These are phyloP conservation scores for Trachops cirrhosus DNA, from an alignment of 2,797 vertebrate genomes.

Conservation along the genomic window DNA sequence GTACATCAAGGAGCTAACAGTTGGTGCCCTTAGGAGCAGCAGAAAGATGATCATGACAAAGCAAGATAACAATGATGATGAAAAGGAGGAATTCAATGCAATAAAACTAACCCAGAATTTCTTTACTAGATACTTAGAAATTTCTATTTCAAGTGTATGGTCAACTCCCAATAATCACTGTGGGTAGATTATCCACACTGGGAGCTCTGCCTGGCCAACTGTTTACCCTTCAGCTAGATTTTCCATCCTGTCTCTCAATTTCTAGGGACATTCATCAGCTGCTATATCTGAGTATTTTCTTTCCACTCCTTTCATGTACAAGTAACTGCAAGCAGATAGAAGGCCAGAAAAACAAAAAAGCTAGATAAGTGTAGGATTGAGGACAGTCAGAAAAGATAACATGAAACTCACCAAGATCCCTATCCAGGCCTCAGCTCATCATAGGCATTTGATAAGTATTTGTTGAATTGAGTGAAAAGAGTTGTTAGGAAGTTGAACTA, in stretches of 20 bases:
- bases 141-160: not conserved
- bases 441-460: not conserved
- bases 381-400: not conserved
- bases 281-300: slow-evolving; percentile 44
- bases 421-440: not conserved
- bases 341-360: not conserved
- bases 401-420: not conserved
- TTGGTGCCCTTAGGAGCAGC: not conserved
- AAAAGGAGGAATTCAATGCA: not conserved
- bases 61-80: not conserved
- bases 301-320: not conserved
- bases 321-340: slow-evolving; percentile 41
- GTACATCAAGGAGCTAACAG: not conserved
- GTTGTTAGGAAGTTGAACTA: not conserved
- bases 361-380: not conserved
- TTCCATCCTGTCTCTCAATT: slow-evolving; percentile 2
- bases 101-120: not conserved
- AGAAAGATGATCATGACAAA: not conserved
- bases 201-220: not conserved
- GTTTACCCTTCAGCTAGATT: not conserved
- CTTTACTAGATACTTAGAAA: slow-evolving; percentile 14
- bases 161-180: not conserved
- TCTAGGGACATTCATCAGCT: slow-evolving; percentile 20
- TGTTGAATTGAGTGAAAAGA: not conserved
- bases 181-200: not conserved